Evolutionary conservation across 2,888 invertebrate genomes (phyloP), one percentile per base, ranked within the genome.

Genomic region (Dascillus cervinus): DNA sequence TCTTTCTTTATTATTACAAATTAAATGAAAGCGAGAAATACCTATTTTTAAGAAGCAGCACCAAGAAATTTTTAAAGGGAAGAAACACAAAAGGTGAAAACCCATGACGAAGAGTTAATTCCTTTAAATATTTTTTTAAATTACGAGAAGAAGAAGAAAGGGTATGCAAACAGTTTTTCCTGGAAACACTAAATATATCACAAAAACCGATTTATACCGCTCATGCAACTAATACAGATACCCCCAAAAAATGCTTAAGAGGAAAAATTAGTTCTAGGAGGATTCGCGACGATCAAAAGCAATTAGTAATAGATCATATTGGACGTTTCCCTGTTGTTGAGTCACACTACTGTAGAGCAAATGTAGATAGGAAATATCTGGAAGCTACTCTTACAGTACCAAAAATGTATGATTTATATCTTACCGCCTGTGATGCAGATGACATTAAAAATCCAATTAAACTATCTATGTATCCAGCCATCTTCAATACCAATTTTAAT

Each of bases 401-500:
- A 6, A 17, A 17, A 17, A 17, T 17, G 17, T 17, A 17, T 8
- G 17, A 17, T 17, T 17, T 17, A 17, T 17, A 17, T 17, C 5
- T 17, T 4, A 4, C 4, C 5, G 8, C 4, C 4, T 17, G 17
- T 17, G 5, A 17, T 6, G 17, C 4, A 17, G 17, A 6, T 32
- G 5, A 35, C 14, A 22, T 2, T 2, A n/a, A n/a, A n/a, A 8
- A 14, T n/a, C 25, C 22, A 12, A 32, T 34, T 3, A 39, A 41
- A 29, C 22, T 34, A 14, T 38, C 38, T 5, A 32, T 28, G 29
- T 38, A 41, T 21, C 19, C 34, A 11, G 21, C 17, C 12, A 41
- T 43, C 23, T 41, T 41, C 12, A 13, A 17, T 3, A 43, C 35
- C 8, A 22, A 41, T 5, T 44, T 44, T 14, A 44, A 39, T 28